These are phyloP conservation scores for Silurus asotus DNA, from an alignment of 2,113 vertebrate species.

Conservation along the genomic window DNA sequence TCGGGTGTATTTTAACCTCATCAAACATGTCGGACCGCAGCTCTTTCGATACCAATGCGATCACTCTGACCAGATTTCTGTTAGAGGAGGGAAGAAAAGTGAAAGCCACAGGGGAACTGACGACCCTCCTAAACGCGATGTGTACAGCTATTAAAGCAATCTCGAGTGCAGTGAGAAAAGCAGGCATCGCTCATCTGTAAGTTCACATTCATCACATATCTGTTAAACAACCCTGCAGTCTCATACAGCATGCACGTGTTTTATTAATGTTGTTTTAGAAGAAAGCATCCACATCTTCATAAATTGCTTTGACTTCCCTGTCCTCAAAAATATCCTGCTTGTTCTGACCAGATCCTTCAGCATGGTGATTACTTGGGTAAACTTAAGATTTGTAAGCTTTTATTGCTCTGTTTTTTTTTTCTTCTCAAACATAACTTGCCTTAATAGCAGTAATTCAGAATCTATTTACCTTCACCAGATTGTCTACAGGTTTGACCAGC, in stretches of 20 bases:
- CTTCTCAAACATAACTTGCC: neutral
- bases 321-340: neutral
- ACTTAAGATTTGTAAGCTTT: neutral
- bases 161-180: constrained; percentile 91
- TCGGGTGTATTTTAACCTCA: neutral
- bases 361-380: neutral
- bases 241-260: no score
- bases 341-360: neutral
- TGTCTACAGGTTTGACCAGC: neutral
- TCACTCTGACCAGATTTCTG: constrained; percentile 91
- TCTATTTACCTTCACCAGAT: neutral
- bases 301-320: neutral
- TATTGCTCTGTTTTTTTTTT: neutral
- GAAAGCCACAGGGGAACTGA: constrained; percentile 86
- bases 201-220: constrained; percentile 33
- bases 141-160: constrained; percentile 95
- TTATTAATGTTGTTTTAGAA: neutral
- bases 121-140: constrained; percentile 90
- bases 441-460: neutral
- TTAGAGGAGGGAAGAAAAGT: constrained; percentile 90
- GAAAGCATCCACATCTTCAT: neutral
- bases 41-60: constrained; percentile 87
- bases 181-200: constrained; percentile 93
- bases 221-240: neutral
- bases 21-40: constrained; percentile 81